Base-by-base conservation (phyloP, 2,888 invertebrate species). In the Agapostemon virescens region DNA sequence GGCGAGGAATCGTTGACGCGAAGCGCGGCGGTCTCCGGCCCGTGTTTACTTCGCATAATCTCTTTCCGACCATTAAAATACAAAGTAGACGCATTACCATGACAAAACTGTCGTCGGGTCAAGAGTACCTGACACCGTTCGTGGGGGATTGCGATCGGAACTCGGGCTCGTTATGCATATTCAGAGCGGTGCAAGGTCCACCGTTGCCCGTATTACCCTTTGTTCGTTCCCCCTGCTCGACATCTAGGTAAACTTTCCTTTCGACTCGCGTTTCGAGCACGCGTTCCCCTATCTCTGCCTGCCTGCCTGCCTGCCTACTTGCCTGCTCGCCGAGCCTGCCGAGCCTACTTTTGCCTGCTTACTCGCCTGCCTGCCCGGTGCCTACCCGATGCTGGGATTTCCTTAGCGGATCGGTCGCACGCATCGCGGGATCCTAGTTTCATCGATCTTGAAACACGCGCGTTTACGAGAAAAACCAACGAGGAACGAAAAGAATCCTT, bases 1-100 rank as follows among this genome's bases (percentile, higher is more conserved):
- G 45, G 6, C 61, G 33, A 33, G 38, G n/a, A 74, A 45, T 45
- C 23, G 63, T 79, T 66, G 42, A 58, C 55, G 30, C 69, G 80
- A 33, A 20, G 36, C 63, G 26, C 36, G 55, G 45, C 64, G 42
- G 40, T 55, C 61, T 45, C 61, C 78, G 69, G 79, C 69, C 84
- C 69, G 79, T 88, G 88, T 89, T 88, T 88, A 87, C 58, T 87
- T 86, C 87, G 89, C 86, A 89, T 90, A 89, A 88, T 89, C 89
- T 87, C 81, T 84, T 89, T 87, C 86, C 89, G 87, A 87, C 86
- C 90, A 91, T 91, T 91, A 89, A 89, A 90, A 91, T 91, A 91
- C 90, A 91, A 91, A 91, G 90, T 91, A 89, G 89, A 85, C 86
- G 82, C 88, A 91, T 92, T 91, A 91, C 89, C 91, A 92, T 92